These are phyloP conservation scores for Scaptomyza cyrtandrae DNA, from an alignment of 2,888 invertebrate genomes.

Conservation along the genomic window DNA sequence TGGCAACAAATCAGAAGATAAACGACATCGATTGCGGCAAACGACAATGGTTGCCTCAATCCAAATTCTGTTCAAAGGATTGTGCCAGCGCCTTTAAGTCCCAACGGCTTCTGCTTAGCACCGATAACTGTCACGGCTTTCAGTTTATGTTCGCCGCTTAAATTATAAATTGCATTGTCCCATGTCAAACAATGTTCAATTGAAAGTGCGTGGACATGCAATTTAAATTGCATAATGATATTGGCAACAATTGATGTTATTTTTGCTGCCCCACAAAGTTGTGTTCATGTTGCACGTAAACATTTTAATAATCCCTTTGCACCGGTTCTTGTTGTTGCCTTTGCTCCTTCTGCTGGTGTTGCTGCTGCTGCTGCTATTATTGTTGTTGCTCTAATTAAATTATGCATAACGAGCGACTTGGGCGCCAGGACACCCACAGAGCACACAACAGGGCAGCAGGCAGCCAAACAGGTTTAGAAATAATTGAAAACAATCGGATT, in stretches of 20 bases:
- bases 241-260: constrained; percentile 28
- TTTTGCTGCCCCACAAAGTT: constrained; percentile 6
- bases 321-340: not conserved
- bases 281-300: constrained; percentile 27
- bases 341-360: not conserved
- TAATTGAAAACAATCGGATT: constrained; percentile 73
- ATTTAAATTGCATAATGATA: constrained; percentile 67
- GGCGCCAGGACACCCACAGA: constrained; percentile 36
- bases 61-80: constrained; percentile 35
- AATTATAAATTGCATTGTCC: constrained; percentile 39
- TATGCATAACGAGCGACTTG: constrained; percentile 67
- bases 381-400: constrained; percentile 57
- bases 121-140: constrained; percentile 51
- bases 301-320: constrained; percentile 48
- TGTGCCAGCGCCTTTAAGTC: constrained; percentile 23
- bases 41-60: constrained; percentile 63
- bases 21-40: constrained; percentile 77
- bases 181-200: constrained; percentile 14
- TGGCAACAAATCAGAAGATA: constrained; percentile 78
- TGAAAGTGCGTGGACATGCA: constrained; percentile 39
- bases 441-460: constrained; percentile 30
- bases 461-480: constrained; percentile 52
- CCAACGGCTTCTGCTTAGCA: constrained; percentile 23
- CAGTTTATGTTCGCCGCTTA: constrained; percentile 23
- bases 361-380: constrained; percentile 29